phyloP scores from a whole-genome alignment of 1,140 invertebrate genomes.

The Vanessa atalanta region DNA sequence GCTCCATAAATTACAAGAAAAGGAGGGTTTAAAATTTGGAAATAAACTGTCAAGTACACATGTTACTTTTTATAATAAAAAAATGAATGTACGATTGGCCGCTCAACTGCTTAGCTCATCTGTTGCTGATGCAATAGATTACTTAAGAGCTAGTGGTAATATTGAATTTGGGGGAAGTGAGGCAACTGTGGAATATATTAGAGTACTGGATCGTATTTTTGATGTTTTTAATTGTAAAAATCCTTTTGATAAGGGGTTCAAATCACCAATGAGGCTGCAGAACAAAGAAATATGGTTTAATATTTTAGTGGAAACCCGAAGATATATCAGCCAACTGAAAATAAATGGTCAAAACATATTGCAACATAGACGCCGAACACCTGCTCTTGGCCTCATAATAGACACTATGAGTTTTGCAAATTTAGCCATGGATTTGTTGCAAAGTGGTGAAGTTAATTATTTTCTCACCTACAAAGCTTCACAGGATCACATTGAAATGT shows the following conservation, averaged over 20 bases:
- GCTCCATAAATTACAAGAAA: neutral
- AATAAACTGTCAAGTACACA: neutral
- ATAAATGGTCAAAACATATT: neutral
- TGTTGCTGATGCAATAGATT: constrained; percentile 1
- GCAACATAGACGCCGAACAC: neutral
- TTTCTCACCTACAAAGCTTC: neutral
- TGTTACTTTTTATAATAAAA: neutral
- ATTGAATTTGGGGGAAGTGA: neutral
- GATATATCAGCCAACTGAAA: neutral
- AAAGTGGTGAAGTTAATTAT: neutral
- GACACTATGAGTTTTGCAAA: neutral
- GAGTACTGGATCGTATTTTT: neutral
- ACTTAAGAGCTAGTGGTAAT: neutral
- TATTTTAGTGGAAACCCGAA: neutral
- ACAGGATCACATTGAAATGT: neutral
- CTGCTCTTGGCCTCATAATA: neutral
- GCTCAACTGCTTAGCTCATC: neutral
- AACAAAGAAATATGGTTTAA: neutral
- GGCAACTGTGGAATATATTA: neutral
- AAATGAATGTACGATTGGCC: neutral
- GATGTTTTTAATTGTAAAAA: constrained; percentile 5
- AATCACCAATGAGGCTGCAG: neutral
- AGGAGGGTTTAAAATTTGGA: neutral
- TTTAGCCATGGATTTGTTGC: neutral
- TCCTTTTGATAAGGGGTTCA: neutral